phyloP scores from a whole-genome alignment of 2,888 invertebrate species.

The Onthophagus sagittarius region DNA sequence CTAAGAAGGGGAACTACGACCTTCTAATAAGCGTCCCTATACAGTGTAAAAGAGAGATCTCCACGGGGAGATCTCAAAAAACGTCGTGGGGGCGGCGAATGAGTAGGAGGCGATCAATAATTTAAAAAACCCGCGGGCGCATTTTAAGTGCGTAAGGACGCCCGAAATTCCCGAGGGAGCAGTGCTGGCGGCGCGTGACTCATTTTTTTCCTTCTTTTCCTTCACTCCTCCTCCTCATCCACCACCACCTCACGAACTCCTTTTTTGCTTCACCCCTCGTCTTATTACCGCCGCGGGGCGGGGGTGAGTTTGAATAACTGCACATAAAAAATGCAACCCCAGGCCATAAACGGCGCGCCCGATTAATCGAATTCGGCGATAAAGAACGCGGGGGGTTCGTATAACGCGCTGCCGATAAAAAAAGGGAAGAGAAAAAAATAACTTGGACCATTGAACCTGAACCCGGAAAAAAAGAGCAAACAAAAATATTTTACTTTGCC shows the following conservation, averaged over 20 bases:
- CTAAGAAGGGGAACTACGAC: not conserved
- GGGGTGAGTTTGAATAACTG: slow-evolving; percentile 40
- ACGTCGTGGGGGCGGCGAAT: not conserved
- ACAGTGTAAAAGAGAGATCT: not conserved
- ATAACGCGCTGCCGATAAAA: not conserved
- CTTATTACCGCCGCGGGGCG: slow-evolving; percentile 40
- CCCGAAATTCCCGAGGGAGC: slow-evolving; percentile 39
- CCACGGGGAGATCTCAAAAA: slow-evolving; percentile 16
- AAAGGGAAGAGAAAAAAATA: not conserved
- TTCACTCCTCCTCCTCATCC: slow-evolving; percentile 26
- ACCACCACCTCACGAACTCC: too few species aligned
- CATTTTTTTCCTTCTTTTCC: slow-evolving; percentile 46
- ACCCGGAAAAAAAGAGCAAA: not conserved
- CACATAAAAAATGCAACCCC: slow-evolving; percentile 50
- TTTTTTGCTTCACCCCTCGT: not conserved
- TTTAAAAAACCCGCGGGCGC: slow-evolving; percentile 44
- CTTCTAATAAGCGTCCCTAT: not conserved
- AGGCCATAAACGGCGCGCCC: slow-evolving; percentile 20
- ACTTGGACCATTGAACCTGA: not conserved
- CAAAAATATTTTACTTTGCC: not conserved
- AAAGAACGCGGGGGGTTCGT: not conserved
- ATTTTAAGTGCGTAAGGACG: slow-evolving; percentile 42
- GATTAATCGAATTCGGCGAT: slow-evolving; percentile 6
- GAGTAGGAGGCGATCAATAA: slow-evolving; percentile 39
- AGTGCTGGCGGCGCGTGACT: slow-evolving; percentile 42